Conservation (phyloP, 2,888 invertebrate species). For the Neocrepidodera transversa region DNA sequence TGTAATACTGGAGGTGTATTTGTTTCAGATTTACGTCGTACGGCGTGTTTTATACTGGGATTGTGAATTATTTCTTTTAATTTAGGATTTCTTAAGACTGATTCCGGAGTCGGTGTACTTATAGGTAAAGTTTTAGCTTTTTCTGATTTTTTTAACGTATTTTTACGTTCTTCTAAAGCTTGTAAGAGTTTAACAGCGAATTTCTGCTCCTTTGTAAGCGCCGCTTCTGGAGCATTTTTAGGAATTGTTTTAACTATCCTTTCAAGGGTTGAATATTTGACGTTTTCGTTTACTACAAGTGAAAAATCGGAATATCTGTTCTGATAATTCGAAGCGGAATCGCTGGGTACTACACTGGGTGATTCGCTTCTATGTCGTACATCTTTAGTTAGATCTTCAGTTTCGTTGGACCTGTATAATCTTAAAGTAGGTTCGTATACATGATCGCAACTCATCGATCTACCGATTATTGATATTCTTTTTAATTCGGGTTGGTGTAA, state of each 20-base stretch:
- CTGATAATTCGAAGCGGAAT: slow-evolving; percentile 44
- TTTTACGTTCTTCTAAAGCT: slow-evolving; percentile 49
- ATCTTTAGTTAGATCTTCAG: slow-evolving; percentile 38
- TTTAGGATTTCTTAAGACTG: slow-evolving; percentile 48
- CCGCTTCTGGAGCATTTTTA: slow-evolving; percentile 41
- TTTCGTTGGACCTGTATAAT: slow-evolving; percentile 38
- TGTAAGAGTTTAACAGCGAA: slow-evolving; percentile 49
- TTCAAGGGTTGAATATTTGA: slow-evolving; percentile 46
- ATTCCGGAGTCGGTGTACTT: slow-evolving; percentile 49
- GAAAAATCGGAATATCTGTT: slow-evolving; percentile 38
- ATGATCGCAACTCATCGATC: slow-evolving; percentile 47
- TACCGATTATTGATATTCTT: slow-evolving; percentile 31
- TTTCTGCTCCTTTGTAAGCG: slow-evolving; percentile 49
- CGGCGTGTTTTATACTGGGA: slow-evolving; percentile 31
- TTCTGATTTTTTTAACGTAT: slow-evolving; percentile 44
- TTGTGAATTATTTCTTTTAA: slow-evolving; percentile 42
- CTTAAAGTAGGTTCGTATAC: slow-evolving; percentile 33
- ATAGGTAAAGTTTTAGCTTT: slow-evolving; percentile 45
- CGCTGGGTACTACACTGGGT: slow-evolving; percentile 39
- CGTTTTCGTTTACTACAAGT: slow-evolving; percentile 24
- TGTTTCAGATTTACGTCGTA: slow-evolving; percentile 27
- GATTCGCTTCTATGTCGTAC: slow-evolving; percentile 12
- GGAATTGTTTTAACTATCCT: slow-evolving; percentile 48
- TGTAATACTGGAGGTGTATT: not conserved
- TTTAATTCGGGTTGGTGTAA: slow-evolving; percentile 7